Evolutionary conservation across 2,888 invertebrate species (phyloP), one percentile per base, ranked within the genome.

Genomic region (Erynnis tages): DNA sequence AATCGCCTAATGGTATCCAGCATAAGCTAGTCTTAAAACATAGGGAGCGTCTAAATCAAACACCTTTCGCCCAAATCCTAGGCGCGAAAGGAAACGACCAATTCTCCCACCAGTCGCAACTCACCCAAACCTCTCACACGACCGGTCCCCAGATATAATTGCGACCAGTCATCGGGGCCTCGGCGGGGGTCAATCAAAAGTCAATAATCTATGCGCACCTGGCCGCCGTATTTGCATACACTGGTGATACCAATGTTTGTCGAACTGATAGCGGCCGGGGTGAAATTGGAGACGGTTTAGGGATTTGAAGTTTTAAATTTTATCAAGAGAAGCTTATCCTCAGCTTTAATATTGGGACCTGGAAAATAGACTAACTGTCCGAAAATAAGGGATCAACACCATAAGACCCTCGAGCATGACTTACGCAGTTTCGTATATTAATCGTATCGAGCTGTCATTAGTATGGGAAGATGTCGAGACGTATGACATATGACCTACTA

Each of bases 201-300:
- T 56, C 56, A 49, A 52, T 52, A 52, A 45, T 52, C 52, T 50
- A 50, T 50, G 52, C 44, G 44, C 52, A 52, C 52, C 52, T 52
- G 52, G 50, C 37, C 34, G 30, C 41, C 23, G 13, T 40, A 57
- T 58, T 45, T 54, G 46, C 44, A 55, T 54, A 59, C 47, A 48
- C 55, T 47, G 30, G 1, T 29, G 6, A 6, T 62, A 65, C 62
- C 27, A 57, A 38, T 10, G 47, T 21, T 54, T 57, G 50, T 62
- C 59, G 59, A 55, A 35, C n/a, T n/a, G 21, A 49, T 41, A 10
- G 14, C 8, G 1, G 5, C 11, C 10, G 1, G 1, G 10, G 32
- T 34, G 16, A 14, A 7, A 25, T 3, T 10, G 4, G 34, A 40
- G 30, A n/a, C 13, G 14, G 11, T 11, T 8, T 35, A 35, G 1